Percentiles rank a stretch among this genome's conserved stretches.
These are phyloP conservation scores for Pristionchus fissidentatus DNA, from an alignment of 2,888 invertebrate species.

Conservation along the genomic window DNA sequence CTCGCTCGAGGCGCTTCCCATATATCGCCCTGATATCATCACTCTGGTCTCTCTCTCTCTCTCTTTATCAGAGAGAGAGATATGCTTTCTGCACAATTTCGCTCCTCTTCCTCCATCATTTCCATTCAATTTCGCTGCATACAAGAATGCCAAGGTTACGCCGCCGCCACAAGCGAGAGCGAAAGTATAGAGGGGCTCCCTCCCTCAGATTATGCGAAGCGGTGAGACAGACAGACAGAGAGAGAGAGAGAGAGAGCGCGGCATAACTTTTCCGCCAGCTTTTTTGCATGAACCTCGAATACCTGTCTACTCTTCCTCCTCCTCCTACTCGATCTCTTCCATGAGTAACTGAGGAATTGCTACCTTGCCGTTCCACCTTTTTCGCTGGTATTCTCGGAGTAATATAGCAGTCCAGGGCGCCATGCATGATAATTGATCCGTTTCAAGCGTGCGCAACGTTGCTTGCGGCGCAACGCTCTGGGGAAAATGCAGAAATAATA, in stretches of 20 bases:
- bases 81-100: conserved; percentile 7
- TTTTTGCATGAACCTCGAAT: not conserved
- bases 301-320: not conserved
- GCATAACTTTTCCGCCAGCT: conserved; percentile 5
- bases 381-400: no score
- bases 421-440: no score
- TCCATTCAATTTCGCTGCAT: not conserved
- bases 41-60: not conserved
- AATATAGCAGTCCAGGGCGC: no score
- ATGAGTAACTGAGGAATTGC: no score
- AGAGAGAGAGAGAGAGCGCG: no score
- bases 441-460: no score
- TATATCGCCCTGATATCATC: not conserved
- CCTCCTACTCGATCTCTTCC: not conserved
- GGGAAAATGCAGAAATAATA: no score
- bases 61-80: conserved; percentile 5
- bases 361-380: no score
- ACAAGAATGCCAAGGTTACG: conserved; percentile 37
- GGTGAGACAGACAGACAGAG: no score
- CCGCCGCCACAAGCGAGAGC: not conserved
- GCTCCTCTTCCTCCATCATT: not conserved
- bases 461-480: no score
- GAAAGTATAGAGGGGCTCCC: conserved; percentile 37
- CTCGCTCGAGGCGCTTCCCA: not conserved
- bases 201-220: conserved; percentile 35